Base-by-base conservation (phyloP, 64 coral and sea anemone species). In the Stylophora pistillata region DNA sequence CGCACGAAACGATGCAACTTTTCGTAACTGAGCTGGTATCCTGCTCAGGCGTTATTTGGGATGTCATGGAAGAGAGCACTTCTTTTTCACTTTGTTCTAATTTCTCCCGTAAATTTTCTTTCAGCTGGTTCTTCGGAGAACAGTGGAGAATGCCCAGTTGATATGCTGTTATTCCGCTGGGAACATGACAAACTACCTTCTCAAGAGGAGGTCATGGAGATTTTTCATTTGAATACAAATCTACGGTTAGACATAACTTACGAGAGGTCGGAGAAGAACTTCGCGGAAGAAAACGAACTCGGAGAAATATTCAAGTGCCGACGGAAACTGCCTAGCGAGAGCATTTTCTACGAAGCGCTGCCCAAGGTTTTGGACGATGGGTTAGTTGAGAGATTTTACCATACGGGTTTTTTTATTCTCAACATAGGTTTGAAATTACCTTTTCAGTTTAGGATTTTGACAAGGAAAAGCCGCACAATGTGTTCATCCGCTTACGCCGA, bases 131-230 rank as follows among this genome's bases (percentile, higher is more conserved):
- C 80, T 3, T 37, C 21, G 3, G 58, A 70, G 62, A 70, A 84
- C 23, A 68, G 20, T 2, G 80, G 80, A 13, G 80, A 84, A 64
- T 84, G 80, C 33, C 80, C 80, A 12, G n/a, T 84, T 0, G 80
- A 84, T 17, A 41, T 69, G 20, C 41, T 69, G 2, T 69, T 84
- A 70, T 70, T 84, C 20, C 62, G 20, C 33, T 84, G 80, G 80
- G 62, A 55, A 53, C 17, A 69, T 34, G 80, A 84, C 30, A 52
- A 84, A 37, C 34, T 84, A 9, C 80, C 80, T 13, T 84, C 80
- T 21, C 61, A 69, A 84, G 62, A 84, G 53, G 80, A 84, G 69
- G n/a, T 84, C 18, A 84, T 84, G 20, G 80, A 70, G 30, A 68
- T 84, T 15, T 70, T 84, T 21, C 80, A 84, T 62, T 52, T 84